These are phyloP conservation scores for Syritta pipiens DNA, from an alignment of 2,888 invertebrate species.

Conservation along the genomic window DNA sequence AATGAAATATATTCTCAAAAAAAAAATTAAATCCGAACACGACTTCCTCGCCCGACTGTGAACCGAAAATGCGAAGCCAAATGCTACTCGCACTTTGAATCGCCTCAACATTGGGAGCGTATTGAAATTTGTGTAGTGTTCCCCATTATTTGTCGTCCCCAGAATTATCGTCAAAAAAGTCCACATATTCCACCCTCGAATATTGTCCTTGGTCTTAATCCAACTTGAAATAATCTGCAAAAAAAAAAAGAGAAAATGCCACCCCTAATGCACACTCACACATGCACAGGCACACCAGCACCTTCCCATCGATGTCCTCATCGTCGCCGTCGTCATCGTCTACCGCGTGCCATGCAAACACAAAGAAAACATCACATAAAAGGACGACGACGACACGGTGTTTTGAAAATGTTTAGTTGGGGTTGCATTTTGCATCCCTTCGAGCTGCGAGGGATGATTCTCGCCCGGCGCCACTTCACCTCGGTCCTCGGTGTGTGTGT, in stretches of 20 bases:
- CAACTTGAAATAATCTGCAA: slow-evolving; percentile 38
- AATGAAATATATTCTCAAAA: too few species aligned
- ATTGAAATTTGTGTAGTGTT: slow-evolving; percentile 44
- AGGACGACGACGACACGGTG: not conserved
- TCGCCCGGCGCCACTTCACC: slow-evolving; percentile 63
- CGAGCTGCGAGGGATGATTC: slow-evolving; percentile 47
- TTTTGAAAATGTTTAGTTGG: not conserved
- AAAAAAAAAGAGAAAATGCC: slow-evolving; percentile 9
- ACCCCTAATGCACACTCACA: slow-evolving; percentile 25
- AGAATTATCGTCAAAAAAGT: slow-evolving; percentile 4
- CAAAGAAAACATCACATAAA: slow-evolving; percentile 6
- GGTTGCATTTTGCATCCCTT: slow-evolving; percentile 64
- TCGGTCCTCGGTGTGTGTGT: slow-evolving; percentile 30
- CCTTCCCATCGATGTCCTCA: too few species aligned
- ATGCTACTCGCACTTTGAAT: too few species aligned
- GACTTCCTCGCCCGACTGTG: too few species aligned
- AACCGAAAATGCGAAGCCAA: slow-evolving; percentile 1
- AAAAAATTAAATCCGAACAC: too few species aligned
- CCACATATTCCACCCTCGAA: slow-evolving; percentile 43
- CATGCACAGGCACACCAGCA: slow-evolving; percentile 1
- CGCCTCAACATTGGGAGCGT: slow-evolving; percentile 33
- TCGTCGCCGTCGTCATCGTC: too few species aligned
- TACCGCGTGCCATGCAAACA: slow-evolving; percentile 18
- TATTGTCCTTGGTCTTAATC: slow-evolving; percentile 55
- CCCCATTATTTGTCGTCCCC: slow-evolving; percentile 30